Evolutionary conservation across 2,113 vertebrate genomes (phyloP), one percentile per base, ranked within the genome.

Genomic region (Scopus umbretta): DNA sequence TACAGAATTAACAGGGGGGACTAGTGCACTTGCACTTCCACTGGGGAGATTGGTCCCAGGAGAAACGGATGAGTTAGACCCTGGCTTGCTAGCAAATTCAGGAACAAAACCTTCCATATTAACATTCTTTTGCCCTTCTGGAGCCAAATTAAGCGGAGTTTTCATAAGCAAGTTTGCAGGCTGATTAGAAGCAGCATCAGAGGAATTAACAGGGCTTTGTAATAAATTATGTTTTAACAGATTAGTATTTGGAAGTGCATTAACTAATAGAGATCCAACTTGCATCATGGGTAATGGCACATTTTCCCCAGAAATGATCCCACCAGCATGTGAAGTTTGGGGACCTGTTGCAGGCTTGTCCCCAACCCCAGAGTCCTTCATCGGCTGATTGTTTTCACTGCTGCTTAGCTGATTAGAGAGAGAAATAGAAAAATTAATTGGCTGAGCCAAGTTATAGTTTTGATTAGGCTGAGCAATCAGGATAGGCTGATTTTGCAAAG

Each of bases 381-480:
- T 61, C 59, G 97, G 80, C 58, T 96, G 98, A 95, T 87, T 95
- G 88, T 97, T 98, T 97, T 98, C 98, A 58, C 72, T 95, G 90
- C 93, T 97, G 98, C 91, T 97, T 88, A 98, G 87, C 86, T 98
- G 94, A 96, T 97, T 98, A 34, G 90, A 82, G 8, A 96, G 91
- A 80, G 98, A 97, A 68, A 95, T 11, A 68, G 97, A 83, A 86
- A 98, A 95, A 75, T 95, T 92, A 95, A 97, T 93, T 34, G 98
- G 98, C 80, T 98, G 97, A 97, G 98, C 98, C 97, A 99, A 96
- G 75, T 97, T 98, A 95, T 98, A 98, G 98, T 98, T 98, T 68
- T 99, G 99, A 95, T 98, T 98, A 34, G 99, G 99, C 32, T 98
- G 99, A 70, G 99, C 98, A 84, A 99, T 98, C 97, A 99, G 82